Evolutionary conservation across 2,797 vertebrate genomes (phyloP).

Genomic region (Natrix natrix): DNA sequence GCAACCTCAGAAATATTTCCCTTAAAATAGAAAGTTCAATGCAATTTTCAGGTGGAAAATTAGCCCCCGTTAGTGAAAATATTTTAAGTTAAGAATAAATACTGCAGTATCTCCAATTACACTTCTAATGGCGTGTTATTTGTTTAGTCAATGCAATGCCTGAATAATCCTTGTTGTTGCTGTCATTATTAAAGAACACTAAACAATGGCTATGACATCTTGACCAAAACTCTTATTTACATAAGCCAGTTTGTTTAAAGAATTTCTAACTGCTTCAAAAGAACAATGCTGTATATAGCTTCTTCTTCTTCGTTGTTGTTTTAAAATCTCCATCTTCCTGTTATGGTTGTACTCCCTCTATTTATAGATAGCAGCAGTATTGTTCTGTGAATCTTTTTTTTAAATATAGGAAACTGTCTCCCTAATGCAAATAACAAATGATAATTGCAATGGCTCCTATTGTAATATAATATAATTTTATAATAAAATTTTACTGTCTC

Average conservation of each 20-base stretch:
- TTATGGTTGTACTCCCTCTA: conserved; percentile 34
- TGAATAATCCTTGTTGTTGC: background rate
- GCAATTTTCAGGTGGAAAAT: background rate
- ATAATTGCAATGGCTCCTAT: conserved; percentile 14
- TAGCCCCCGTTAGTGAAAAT: background rate
- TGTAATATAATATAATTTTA: conserved; percentile 11
- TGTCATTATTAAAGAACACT: conserved; percentile 30
- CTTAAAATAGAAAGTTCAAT: background rate
- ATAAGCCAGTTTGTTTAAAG: conserved; percentile 52
- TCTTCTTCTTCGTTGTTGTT: conserved; percentile 51
- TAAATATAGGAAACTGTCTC: conserved; percentile 41
- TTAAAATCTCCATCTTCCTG: conserved; percentile 59
- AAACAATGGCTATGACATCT: conserved; percentile 38
- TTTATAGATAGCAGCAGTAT: conserved; percentile 35
- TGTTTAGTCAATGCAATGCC: background rate
- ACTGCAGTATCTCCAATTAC: background rate
- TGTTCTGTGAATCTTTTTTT: conserved; percentile 48
- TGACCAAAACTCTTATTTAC: conserved; percentile 31
- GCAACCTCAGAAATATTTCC: background rate
- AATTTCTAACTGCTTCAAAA: conserved; percentile 30
- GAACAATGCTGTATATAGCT: conserved; percentile 57
- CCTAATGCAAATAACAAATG: conserved; percentile 31
- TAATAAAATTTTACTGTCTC: background rate
- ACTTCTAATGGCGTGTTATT: background rate
- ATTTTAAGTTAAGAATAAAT: background rate